Conservation (phyloP, 2,113 vertebrate species). For the Climacteris rufus region DNA sequence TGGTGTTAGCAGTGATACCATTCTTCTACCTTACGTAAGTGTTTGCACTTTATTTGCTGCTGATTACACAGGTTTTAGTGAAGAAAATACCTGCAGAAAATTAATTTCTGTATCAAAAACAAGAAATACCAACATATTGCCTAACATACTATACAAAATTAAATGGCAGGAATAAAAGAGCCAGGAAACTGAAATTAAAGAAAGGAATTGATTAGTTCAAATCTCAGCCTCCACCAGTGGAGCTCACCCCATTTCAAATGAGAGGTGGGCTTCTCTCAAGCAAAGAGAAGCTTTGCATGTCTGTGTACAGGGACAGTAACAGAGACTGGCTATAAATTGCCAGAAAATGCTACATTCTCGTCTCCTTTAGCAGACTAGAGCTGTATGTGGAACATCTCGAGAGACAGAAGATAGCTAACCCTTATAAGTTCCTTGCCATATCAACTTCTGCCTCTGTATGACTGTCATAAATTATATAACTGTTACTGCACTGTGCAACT, state of each 20-base stretch:
- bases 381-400: background rate
- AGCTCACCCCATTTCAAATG: background rate
- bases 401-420: background rate
- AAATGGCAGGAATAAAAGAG: background rate
- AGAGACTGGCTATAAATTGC: background rate
- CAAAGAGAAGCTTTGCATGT: background rate
- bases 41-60: background rate
- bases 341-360: background rate
- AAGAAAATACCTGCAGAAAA: background rate
- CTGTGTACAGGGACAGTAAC: background rate
- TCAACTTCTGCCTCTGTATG: background rate
- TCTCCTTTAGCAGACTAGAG: background rate
- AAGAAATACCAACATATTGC: background rate
- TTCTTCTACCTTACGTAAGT: conserved; percentile 91
- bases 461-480: background rate
- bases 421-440: background rate
- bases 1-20: conserved; percentile 95
- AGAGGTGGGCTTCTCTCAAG: background rate
- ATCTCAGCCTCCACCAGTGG: background rate
- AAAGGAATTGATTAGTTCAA: background rate
- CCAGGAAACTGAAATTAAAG: background rate
- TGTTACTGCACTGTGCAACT: background rate
- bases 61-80: background rate
- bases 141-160: background rate
- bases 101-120: background rate